Evolutionary conservation across 2,113 vertebrate species (phyloP).

Genomic region (Leuciscus idus): DNA sequence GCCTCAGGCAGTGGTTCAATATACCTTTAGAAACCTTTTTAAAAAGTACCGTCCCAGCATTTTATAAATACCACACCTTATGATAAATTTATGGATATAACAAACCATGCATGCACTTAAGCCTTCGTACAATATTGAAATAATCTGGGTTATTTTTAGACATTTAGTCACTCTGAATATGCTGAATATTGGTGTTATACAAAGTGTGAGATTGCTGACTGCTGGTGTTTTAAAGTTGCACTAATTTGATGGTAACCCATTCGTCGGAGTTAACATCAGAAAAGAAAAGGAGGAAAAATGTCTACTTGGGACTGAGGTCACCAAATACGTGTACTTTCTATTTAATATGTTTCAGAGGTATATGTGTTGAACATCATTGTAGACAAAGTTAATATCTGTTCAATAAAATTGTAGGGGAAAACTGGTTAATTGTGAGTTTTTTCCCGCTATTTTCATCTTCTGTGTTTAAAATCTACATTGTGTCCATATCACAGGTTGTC

Average conservation of each 20-base stretch:
- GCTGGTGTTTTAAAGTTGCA: conserved; percentile 5
- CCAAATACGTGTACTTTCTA: no score
- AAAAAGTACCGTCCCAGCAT: conserved; percentile 27
- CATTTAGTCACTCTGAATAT: conserved; percentile 6
- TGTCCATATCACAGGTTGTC: no score
- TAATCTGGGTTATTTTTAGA: conserved; percentile 36
- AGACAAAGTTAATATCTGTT: no score
- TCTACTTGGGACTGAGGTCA: no score
- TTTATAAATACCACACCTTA: conserved; percentile 44
- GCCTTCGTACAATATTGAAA: conserved; percentile 45
- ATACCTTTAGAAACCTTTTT: conserved; percentile 31
- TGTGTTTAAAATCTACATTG: no score
- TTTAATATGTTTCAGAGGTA: no score
- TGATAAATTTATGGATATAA: conserved; percentile 53
- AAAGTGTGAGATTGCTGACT: conserved; percentile 22
- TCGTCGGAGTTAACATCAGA: no score
- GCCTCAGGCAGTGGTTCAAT: background rate
- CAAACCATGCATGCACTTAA: conserved; percentile 45
- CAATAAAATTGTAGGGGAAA: no score
- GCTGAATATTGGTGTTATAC: conserved; percentile 30
- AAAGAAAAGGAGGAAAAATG: no score
- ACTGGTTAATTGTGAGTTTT: no score
- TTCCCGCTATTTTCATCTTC: no score
- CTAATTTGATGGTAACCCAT: background rate
- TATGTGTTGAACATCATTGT: no score